Evolutionary conservation across 1,140 invertebrate species (phyloP), one percentile per base, ranked within the genome.

Genomic region (Pseudomyrmex gracilis): DNA sequence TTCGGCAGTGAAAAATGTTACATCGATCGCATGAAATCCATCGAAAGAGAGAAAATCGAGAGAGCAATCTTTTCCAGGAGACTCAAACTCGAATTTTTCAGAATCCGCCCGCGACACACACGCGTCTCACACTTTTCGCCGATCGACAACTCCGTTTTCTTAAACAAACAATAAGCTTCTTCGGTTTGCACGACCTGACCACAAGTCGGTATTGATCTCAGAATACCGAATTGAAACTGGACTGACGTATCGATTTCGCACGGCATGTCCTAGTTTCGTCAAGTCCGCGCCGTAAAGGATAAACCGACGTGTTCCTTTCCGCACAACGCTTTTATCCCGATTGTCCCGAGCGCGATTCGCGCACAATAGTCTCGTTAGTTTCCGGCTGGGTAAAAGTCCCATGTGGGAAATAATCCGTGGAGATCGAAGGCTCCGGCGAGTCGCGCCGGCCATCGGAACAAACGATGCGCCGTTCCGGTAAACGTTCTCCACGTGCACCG

Each of bases 181-280:
- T 76, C 47, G 15, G 1, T 77, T 55, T 51, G 8, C 76, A 20
- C 55, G 43, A 70, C 49, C 51, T 53, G 15, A 60, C 66, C 49
- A 55, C 20, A n/a, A 34, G 34, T 34, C 5, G 53, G n/a, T 90
- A 91, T 91, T 88, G 90, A 91, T 91, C 85, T 5, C 73, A 61
- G 43, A 83, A 85, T 88, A 83, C 85, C 82, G 83, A 91, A 91
- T 91, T 87, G 90, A 90, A 90, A 90, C 83, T 89, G 89, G 80
- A 90, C 85, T 87, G 84, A 89, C 85, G 70, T 90, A 90, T 91
- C 88, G 90, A 90, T 90, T 89, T 60, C 66, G 34, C 34, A 83
- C 67, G 24, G 71, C 17, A 67, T 86, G 91, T 89, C 91, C 91
- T 90, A 92, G 77, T 92, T 92, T 89, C 86, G 61, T 87, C 82